Evolutionary conservation across 2,888 invertebrate species (phyloP).

Genomic region (Ariolimax columbianus): DNA sequence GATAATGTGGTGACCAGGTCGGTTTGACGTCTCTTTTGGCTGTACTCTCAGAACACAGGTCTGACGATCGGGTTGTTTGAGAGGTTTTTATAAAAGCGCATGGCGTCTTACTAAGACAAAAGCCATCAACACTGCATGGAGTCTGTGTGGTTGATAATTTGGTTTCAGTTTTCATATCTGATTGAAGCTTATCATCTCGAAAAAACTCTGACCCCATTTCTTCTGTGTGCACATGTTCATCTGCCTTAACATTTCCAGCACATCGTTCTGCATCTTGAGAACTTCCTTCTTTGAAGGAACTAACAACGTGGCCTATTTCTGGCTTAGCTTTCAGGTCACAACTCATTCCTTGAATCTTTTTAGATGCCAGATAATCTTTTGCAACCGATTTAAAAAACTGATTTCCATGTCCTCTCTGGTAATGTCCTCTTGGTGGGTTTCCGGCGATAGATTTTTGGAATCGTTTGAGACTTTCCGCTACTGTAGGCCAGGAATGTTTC

Average conservation of each 20-base stretch:
- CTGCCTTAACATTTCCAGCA: not conserved
- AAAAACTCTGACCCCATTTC: not conserved
- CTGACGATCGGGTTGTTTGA: not conserved
- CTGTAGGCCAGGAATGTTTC: constrained; percentile 47
- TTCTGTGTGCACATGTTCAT: not conserved
- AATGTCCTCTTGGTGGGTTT: constrained; percentile 10
- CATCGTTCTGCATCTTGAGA: not conserved
- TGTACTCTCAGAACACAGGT: not conserved
- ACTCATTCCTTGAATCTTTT: not conserved
- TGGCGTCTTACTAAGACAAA: not conserved
- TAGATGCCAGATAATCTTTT: not conserved
- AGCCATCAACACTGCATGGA: too few relatives aligned
- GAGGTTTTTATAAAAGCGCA: not conserved
- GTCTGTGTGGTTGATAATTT: too few relatives aligned
- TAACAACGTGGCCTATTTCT: not conserved
- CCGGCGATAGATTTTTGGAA: constrained; percentile 48
- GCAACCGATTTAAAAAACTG: not conserved
- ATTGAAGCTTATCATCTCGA: not conserved
- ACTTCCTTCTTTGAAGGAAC: not conserved
- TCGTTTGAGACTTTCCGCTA: constrained; percentile 48
- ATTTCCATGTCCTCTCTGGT: constrained; percentile 31
- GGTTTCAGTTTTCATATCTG: not conserved
- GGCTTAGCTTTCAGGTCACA: not conserved
- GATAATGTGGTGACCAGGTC: not conserved
- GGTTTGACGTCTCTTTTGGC: not conserved